Evolutionary conservation across 2,888 invertebrate species (phyloP), one percentile per base, ranked within the genome.

Genomic region (Chydorus sphaericus): DNA sequence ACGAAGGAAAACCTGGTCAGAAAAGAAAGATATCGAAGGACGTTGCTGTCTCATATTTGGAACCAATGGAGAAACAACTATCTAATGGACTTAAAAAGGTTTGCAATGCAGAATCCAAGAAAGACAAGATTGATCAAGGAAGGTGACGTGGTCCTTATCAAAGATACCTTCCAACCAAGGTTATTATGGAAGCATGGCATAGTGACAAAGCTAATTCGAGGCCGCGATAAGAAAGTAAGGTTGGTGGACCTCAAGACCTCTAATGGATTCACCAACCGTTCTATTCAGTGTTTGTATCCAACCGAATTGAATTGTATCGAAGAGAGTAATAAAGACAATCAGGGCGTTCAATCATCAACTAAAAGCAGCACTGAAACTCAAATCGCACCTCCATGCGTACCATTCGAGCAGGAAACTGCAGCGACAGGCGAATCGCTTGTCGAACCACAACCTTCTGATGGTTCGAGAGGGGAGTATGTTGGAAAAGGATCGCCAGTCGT

Each of bases 121-220:
- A n/a, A n/a, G n/a, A n/a, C n/a, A n/a, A n/a, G n/a, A n/a, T n/a
- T n/a, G n/a, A 49, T 49, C 26, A 49, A 49, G 26, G 29, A 28
- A 3, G 50, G 50, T 26, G 50, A 49, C 28, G 28, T 49, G 23
- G 50, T 49, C 28, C 50, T 23, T 16, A 28, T 49, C 8, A 20
- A 49, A 16, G 50, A 49, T 28, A 28, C 18, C 11, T 14, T 16
- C 20, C 18, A 49, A 5, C 52, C 30, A 30, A 31, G n/a, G n/a
- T n/a, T 51, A 16, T 20, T 51, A 16, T 51, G 52, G 52, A 51
- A 51, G 31, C 31, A 30, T 30, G 52, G 30, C 20, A 51, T 30
- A 31, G 52, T 51, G 18, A 33, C 29, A 31, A 31, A 33, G 31
- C 20, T 51, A 31, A n/a, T 51, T 11, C 14, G 20, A 31, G 52